These are phyloP conservation scores for Chirona hameri DNA, from an alignment of 2,888 invertebrate genomes.

Conservation along the genomic window DNA sequence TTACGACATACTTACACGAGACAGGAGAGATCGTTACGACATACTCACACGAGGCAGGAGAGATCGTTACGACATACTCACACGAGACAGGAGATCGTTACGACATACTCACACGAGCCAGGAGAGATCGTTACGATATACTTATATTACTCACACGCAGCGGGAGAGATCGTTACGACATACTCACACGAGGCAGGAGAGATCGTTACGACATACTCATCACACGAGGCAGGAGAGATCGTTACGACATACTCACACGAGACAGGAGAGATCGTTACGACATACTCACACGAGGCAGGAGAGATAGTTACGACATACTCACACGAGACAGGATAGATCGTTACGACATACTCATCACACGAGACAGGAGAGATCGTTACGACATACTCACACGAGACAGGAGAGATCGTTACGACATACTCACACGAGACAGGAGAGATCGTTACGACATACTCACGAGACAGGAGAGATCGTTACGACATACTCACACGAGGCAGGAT, in stretches of 20 bases:
- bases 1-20: constrained; percentile 89
- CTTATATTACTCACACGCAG: constrained; percentile 84
- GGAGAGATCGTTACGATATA: constrained; percentile 90
- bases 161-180: constrained; percentile 95
- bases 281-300: constrained; percentile 91
- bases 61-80: constrained; percentile 91
- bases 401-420: constrained; percentile 93
- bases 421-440: constrained; percentile 90
- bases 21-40: constrained; percentile 92
- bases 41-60: constrained; percentile 88
- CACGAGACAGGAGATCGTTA: constrained; percentile 90
- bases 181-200: constrained; percentile 91
- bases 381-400: constrained; percentile 88
- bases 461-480: constrained; percentile 92
- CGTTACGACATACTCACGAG: constrained; percentile 89
- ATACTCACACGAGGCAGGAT: constrained; percentile 88
- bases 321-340: constrained; percentile 93
- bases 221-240: constrained; percentile 94
- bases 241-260: constrained; percentile 88
- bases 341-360: no score
- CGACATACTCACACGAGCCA: constrained; percentile 91
- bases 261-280: constrained; percentile 91
- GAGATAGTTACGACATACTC: constrained; percentile 83
- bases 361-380: constrained; percentile 90
- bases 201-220: no score